Conservation (phyloP, 2,113 vertebrate species). For the Phrynocephalus versicolor region DNA sequence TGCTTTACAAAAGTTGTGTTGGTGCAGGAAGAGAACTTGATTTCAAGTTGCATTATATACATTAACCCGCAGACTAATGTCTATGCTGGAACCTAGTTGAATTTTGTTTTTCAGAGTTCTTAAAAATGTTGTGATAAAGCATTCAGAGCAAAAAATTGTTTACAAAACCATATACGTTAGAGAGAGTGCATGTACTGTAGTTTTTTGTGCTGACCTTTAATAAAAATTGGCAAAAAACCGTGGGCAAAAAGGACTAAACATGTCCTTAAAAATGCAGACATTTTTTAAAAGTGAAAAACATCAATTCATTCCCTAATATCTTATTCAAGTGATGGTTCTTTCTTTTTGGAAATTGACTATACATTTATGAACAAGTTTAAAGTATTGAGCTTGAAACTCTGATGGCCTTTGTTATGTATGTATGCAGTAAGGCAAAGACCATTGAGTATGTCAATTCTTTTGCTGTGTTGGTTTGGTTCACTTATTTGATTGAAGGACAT, state of each 20-base stretch:
- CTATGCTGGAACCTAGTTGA: no score
- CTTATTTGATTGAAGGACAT: slow-evolving; percentile 6
- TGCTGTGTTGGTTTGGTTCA: not conserved
- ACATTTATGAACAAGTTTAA: not conserved
- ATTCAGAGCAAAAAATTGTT: no score
- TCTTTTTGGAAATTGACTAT: not conserved
- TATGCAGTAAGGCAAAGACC: not conserved
- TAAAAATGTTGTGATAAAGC: not conserved
- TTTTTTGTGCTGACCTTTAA: not conserved
- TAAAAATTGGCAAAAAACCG: not conserved
- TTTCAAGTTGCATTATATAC: no score
- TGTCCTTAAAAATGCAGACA: no score
- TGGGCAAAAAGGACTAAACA: no score
- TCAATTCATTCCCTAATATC: no score
- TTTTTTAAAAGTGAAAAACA: no score
- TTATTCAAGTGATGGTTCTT: not conserved
- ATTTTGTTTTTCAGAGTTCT: not conserved
- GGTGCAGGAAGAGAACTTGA: no score
- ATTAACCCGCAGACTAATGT: no score
- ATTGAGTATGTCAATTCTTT: not conserved
- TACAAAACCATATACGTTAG: not conserved
- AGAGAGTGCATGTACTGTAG: not conserved
- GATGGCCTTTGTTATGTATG: not conserved
- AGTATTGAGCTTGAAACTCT: not conserved
- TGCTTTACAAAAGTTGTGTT: no score